Evolutionary conservation across 2,113 vertebrate genomes (phyloP).

Genomic region (Anthoscopus minutus): DNA sequence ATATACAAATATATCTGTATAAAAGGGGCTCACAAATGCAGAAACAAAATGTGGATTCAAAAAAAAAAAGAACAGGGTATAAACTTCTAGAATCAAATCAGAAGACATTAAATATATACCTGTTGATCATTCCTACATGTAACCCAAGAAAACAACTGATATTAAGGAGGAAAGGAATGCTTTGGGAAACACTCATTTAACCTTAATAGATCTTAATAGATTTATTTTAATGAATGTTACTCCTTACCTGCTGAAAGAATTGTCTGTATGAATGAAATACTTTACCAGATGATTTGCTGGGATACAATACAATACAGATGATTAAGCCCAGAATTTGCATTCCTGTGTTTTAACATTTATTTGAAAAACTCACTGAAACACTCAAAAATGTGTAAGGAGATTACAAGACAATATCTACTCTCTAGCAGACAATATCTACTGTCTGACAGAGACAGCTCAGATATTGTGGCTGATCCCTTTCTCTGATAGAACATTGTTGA

Average conservation of each 20-base stretch:
- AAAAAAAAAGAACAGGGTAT: neutral
- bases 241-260: neutral
- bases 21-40: neutral
- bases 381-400: neutral
- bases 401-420: neutral
- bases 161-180: neutral
- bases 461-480: neutral
- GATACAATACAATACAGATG: neutral
- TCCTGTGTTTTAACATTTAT: neutral
- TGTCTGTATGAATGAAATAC: neutral
- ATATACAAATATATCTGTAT: neutral
- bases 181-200: neutral
- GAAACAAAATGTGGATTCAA: neutral
- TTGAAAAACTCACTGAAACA: neutral
- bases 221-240: neutral
- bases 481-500: neutral
- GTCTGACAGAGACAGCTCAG: neutral
- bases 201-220: neutral
- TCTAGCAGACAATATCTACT: neutral
- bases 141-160: neutral
- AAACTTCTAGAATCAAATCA: neutral
- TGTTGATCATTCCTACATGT: neutral
- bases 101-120: neutral
- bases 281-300: neutral
- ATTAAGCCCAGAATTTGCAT: neutral